These are phyloP conservation scores for Philonicus albiceps DNA, from an alignment of 2,888 invertebrate species.

Conservation along the genomic window DNA sequence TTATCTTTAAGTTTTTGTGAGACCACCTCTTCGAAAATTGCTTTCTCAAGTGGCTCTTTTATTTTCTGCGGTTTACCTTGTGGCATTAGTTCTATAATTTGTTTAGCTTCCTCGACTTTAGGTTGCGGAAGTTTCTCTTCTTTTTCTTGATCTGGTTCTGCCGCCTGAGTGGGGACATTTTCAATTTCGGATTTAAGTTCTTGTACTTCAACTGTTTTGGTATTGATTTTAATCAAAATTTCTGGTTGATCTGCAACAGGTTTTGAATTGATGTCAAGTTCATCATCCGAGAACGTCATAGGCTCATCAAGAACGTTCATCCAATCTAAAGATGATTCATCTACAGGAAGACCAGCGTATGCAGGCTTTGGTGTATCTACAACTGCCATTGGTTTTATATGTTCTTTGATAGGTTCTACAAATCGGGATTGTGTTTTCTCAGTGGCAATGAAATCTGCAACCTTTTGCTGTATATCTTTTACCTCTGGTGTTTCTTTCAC, in stretches of 20 bases:
- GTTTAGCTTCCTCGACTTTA: neutral
- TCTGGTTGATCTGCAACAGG: neutral
- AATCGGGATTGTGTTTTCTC: too few species aligned
- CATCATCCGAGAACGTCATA: slow-evolving; percentile 60
- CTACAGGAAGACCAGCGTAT: slow-evolving; percentile 56
- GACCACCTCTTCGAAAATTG: neutral
- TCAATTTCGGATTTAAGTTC: too few species aligned
- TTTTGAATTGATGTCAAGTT: slow-evolving; percentile 42
- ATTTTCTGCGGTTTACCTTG: neutral
- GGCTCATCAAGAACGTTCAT: slow-evolving; percentile 61
- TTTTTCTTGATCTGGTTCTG: neutral
- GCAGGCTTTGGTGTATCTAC: neutral
- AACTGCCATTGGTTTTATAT: neutral
- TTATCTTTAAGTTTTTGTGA: slow-evolving; percentile 49
- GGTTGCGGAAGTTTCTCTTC: neutral
- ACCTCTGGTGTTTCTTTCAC: neutral
- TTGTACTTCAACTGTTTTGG: neutral
- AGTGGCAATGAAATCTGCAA: too few species aligned
- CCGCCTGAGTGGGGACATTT: neutral
- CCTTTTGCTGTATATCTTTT: neutral
- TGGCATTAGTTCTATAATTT: neutral
- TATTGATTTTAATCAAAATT: neutral
- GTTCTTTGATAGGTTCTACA: neutral
- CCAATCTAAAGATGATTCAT: slow-evolving; percentile 56
- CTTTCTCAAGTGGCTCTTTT: neutral